Base-by-base conservation (phyloP, 2,113 vertebrate species). In the Struthio camelus region DNA sequence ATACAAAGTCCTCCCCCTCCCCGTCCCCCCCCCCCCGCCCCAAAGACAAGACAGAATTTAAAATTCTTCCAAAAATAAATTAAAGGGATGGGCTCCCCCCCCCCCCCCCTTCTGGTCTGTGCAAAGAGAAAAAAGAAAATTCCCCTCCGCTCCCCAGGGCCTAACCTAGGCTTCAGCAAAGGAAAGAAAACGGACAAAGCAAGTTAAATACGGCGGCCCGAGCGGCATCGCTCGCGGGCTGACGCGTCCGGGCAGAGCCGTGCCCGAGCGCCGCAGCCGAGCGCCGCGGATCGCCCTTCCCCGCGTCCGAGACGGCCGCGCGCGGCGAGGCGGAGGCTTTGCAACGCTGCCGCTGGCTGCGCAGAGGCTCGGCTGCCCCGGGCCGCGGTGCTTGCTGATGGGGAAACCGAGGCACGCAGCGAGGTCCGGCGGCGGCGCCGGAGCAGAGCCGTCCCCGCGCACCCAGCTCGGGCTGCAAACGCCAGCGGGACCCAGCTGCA, bases 61-160 rank as follows among this genome's bases (percentile, higher is more conserved):
- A 95, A 95, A 90, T 56, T 67, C 84, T 81, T 84, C 48, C 40
- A 88, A 95, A 95, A 95, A 95, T 93, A 95, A 95, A 95, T 95
- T 88, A 95, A 85, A 87, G 42, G 62, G 64, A 80, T 17, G 51
- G 54, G 79, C 65, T 10, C n/a, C 73, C 51, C 80, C 48, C 71
- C 58, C 42, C 9, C 69, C 54, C 83, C 87, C 87, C 75, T 84
- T 62, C 81, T 86, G 85, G 91, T 72, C 75, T 94, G 94, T 87
- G 94, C 94, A 94, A 94, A 94, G 81, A 95, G 82, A 93, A 83
- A 93, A 83, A 48, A 79, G 61, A 70, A 61, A 69, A 77, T 67
- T 56, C 78, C 67, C 81, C 72, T 72, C 85, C 36, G 69, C 92
- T 53, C 76, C 94, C 89, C 89, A 42, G 65, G 51, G 80, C 85